A percentile compares a stretch with the other conserved stretches of the same genome.
Evolutionary conservation across 2,113 vertebrate genomes (phyloP).

Genomic region (Notarius quadriscutis): DNA sequence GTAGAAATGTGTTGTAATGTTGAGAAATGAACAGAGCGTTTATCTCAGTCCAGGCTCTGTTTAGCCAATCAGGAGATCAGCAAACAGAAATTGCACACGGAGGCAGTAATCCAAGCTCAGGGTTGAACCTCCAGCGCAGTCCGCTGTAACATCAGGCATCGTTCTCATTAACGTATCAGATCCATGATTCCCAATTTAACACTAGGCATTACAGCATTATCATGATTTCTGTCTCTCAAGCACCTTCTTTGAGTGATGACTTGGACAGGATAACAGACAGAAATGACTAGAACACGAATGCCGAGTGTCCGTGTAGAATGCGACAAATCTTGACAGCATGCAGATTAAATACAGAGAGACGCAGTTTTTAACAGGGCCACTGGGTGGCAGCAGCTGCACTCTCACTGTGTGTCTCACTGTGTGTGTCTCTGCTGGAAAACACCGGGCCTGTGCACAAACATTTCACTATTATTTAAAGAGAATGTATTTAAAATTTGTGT

Average conservation of each 20-base stretch:
- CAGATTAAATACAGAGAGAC: background rate
- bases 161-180: no score
- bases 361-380: background rate
- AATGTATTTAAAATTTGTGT: no score
- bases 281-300: background rate
- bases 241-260: background rate
- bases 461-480: no score
- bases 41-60: background rate
- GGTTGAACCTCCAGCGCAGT: no score
- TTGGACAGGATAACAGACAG: background rate
- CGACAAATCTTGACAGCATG: background rate
- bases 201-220: no score
- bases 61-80: background rate
- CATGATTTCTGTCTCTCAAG: no score
- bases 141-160: no score
- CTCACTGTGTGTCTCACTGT: no score
- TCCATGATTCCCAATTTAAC: no score
- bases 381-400: conserved; percentile 31
- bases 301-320: background rate
- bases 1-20: background rate
- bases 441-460: no score
- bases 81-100: no score
- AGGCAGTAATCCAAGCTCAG: no score
- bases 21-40: background rate
- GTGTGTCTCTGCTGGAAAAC: background rate